Evolutionary conservation across 2,113 vertebrate species (phyloP).

Genomic region (Entelurus aequoreus): DNA sequence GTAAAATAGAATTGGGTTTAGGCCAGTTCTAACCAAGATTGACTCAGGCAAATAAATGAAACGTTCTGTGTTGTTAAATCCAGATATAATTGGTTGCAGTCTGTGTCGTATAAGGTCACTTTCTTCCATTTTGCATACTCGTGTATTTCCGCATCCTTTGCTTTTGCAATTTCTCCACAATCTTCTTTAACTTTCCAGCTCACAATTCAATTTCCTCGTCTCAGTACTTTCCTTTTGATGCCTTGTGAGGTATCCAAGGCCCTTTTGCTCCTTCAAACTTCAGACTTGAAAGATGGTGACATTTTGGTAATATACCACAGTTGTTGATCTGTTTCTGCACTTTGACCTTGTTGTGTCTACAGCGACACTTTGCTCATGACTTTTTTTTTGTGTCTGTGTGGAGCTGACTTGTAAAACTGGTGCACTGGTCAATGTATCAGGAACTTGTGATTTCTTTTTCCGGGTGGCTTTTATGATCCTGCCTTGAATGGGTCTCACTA

Average conservation of each 20-base stretch:
- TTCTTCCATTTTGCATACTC: not conserved
- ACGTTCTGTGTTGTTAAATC: no score
- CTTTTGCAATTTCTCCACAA: constrained; percentile 17
- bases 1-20: no score
- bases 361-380: not conserved
- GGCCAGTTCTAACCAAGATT: not conserved
- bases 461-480: not conserved
- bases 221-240: constrained; percentile 25
- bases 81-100: no score
- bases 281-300: constrained; percentile 54
- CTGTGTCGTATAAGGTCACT: not conserved
- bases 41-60: no score
- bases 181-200: constrained; percentile 14
- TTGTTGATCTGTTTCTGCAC: constrained; percentile 20
- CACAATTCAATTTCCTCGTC: constrained; percentile 39
- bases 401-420: not conserved
- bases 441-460: not conserved
- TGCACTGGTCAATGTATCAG: constrained; percentile 5
- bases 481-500: constrained; percentile 23
- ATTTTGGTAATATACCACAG: constrained; percentile 54
- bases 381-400: not conserved
- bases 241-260: constrained; percentile 18
- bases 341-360: constrained; percentile 23
- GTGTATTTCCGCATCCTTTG: constrained; percentile 17
- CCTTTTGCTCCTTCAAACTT: constrained; percentile 17